Evolutionary conservation across 2,113 vertebrate species (phyloP), one percentile per base, ranked within the genome.

Genomic region (Ivindomyrus marchei): DNA sequence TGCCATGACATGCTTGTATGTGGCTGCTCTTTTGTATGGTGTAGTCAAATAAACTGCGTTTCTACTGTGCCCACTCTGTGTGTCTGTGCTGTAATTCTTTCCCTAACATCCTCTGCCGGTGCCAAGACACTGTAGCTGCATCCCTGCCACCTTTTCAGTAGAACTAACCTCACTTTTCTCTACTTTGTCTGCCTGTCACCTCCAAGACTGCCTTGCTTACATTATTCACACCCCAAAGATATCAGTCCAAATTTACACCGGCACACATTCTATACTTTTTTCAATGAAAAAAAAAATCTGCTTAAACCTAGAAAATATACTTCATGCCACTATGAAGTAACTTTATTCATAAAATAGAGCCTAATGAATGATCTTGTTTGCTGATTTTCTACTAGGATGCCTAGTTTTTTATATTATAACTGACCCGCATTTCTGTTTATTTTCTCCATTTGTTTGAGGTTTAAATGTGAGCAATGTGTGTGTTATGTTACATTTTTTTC

Each of bases 11-110:
- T 94, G 96, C 96, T 58, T 97, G 96, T 96, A 94, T 94, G 93
- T 96, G 95, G 96, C 96, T 96, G 96, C 93, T 93, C 90, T 94
- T 97, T 96, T 97, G 96, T 97, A 97, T 96, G 95, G 93, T 96
- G 95, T 96, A 97, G 96, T 96, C 95, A 89, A 98, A 98, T 98
- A 98, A 98, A 97, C 96, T 95, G 95, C 95, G 94, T 97, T 96
- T 96, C 95, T 96, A 96, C 96, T 94, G 96, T 95, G 92, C 93
- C 95, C 93, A 94, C 94, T 91, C 94, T 94, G 92, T 93, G 96
- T 97, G 96, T 96, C 95, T 96, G 94, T 94, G 94, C 95, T 94
- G 93, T 94, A 90, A 91, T 96, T 96, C 95, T 97, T 95, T 96
- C 89, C 91, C 90, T 93, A 93, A 93, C 95, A 92, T 91, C 92